A percentile compares a stretch with the other conserved stretches of the same genome.
These are phyloP conservation scores for Montipora capitata DNA, from an alignment of 92 coral and sea anemone genomes.

Conservation along the genomic window DNA sequence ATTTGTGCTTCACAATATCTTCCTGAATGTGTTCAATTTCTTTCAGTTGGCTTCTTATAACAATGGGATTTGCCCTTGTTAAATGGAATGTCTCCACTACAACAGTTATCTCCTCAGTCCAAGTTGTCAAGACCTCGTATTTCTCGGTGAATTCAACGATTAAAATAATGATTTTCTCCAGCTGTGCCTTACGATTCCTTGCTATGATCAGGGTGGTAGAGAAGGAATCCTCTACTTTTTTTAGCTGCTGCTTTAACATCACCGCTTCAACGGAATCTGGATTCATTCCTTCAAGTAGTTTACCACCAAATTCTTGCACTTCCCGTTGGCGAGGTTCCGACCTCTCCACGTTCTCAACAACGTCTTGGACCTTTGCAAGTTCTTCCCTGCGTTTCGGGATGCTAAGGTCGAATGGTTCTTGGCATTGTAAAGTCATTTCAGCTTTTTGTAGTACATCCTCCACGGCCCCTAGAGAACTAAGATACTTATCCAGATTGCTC, in stretches of 20 bases:
- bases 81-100: conserved; percentile 83
- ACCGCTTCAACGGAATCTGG: conserved; percentile 82
- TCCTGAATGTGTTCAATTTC: conserved; percentile 89
- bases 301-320: conserved; percentile 79
- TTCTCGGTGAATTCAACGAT: conserved; percentile 88
- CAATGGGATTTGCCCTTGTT: conserved; percentile 84
- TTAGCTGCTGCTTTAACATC: conserved; percentile 83
- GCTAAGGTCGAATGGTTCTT: conserved; percentile 83
- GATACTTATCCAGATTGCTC: conserved; percentile 71
- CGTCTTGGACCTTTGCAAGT: conserved; percentile 79
- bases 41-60: conserved; percentile 83
- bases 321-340: conserved; percentile 85
- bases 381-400: conserved; percentile 69
- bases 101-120: conserved; percentile 83
- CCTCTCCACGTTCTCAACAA: conserved; percentile 83
- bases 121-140: conserved; percentile 87
- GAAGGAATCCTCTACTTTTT: conserved; percentile 71
- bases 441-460: conserved; percentile 86
- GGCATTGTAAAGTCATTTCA: conserved; percentile 74
- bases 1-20: conserved; percentile 82
- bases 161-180: conserved; percentile 78
- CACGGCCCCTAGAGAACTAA: conserved; percentile 70
- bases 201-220: conserved; percentile 70
- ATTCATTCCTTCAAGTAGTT: conserved; percentile 84
- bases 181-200: conserved; percentile 78